A percentile compares a stretch with the other conserved stretches of the same genome.
Conservation (phyloP, 2,797 vertebrate species). For the Oreochromis grahami region DNA sequence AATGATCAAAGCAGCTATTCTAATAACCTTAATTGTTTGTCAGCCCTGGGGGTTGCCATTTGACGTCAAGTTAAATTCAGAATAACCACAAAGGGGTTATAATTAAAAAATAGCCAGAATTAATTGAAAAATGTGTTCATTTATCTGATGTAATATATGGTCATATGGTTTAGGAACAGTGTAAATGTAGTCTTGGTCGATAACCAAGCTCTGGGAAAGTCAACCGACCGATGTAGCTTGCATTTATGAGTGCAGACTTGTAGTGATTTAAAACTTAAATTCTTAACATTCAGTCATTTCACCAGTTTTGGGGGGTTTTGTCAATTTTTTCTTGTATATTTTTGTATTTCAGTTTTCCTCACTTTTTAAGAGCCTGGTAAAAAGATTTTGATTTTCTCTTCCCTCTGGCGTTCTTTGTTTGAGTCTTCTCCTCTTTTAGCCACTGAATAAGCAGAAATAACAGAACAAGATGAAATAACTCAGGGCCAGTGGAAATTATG, state of each 20-base stretch:
- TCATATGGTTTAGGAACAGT: neutral
- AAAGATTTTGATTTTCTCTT: neutral
- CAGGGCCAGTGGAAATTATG: accelerated
- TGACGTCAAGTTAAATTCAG: neutral
- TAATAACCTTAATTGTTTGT: neutral
- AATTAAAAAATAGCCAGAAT: neutral
- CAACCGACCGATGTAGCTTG: neutral
- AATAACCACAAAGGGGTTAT: neutral
- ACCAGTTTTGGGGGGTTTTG: accelerated
- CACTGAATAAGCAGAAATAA: neutral
- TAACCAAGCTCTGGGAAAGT: neutral
- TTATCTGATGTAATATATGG: neutral
- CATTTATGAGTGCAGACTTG: neutral
- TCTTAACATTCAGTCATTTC: neutral
- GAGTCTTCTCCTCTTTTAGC: neutral
- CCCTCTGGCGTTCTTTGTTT: accelerated
- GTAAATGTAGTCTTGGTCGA: neutral
- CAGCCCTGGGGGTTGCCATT: neutral
- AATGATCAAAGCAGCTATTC: neutral
- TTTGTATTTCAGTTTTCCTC: neutral
- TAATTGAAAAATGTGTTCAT: accelerated
- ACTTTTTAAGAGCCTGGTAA: neutral
- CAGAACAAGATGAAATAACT: neutral
- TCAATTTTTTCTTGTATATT: neutral
- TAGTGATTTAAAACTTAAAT: neutral